Evolutionary conservation across 2,888 invertebrate genomes (phyloP), one percentile per base, ranked within the genome.

Genomic region (Frankliniella fusca): DNA sequence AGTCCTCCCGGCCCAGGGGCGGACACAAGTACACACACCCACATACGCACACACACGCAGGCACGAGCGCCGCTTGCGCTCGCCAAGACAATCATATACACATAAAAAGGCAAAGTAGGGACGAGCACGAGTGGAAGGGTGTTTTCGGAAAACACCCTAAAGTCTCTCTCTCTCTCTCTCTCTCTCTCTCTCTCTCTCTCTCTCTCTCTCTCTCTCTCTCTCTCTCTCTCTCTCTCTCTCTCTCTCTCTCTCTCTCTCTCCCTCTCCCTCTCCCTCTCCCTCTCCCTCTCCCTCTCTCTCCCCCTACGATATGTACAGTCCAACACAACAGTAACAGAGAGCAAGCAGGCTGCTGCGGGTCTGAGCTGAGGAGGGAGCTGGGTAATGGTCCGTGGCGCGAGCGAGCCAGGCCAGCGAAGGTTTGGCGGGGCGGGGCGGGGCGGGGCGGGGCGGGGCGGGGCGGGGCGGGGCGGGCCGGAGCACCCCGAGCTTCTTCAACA

Each of bases 141-240:
- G 38, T 38, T 38, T 38, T 38, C 38, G 38, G 38, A 38, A 38
- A 38, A 38, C 38, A 38, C 38, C 38, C 38, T 5, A 38, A 38
- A 5, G 38, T 61, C 61, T 61, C 10, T 61, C 15, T 1, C 61
- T 61, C 15, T 0, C 61, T 61, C 3, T 61, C 61, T 15, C 61
- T 15, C 61, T 15, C 61, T 61, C 61, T 15, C 61, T 15, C 61
- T 15, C 61, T 61, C 61, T 61, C 61, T 15, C 61, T 61, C 61
- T 11, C 61, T 61, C 18, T 61, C 61, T 15, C 61, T 61, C 61
- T 15, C 61, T 54, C 61, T 15, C 61, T 61, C 61, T 61, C 61
- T 61, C 61, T 61, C 61, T 61, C 61, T 61, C 18, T 61, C 61
- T 61, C 61, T 61, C 61, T 61, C 61, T 61, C 61, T 61, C 61